Evolutionary conservation across 2,113 vertebrate species (phyloP).

Genomic region (Phoenicopterus ruber): DNA sequence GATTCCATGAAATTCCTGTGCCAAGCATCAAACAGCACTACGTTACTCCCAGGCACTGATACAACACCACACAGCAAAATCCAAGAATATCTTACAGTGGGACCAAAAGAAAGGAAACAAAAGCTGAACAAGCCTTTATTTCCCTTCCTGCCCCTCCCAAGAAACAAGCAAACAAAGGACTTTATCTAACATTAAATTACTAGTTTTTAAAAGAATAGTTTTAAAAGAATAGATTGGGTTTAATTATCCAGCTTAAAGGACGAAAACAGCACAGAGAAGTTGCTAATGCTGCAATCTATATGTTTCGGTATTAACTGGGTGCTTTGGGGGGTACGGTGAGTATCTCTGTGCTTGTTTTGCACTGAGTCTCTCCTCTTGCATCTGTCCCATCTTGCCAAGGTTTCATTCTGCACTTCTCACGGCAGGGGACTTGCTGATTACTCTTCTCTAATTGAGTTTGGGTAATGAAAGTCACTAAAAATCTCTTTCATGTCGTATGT

Average conservation of each 20-base stretch:
- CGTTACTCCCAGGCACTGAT: background rate
- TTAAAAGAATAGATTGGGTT: background rate
- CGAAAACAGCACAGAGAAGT: background rate
- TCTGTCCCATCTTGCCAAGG: background rate
- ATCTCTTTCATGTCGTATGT: background rate
- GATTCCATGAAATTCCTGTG: background rate
- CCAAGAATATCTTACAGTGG: background rate
- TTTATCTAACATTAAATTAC: background rate
- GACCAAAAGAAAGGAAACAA: background rate
- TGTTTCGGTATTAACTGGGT: background rate
- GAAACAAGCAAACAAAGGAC: background rate
- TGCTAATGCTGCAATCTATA: background rate
- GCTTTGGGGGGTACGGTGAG: background rate
- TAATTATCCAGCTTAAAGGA: background rate
- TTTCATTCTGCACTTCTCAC: background rate
- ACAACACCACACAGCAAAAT: background rate
- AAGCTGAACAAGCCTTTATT: background rate
- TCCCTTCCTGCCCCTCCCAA: background rate
- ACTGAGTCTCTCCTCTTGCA: background rate
- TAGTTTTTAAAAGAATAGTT: background rate
- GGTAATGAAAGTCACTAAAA: constrained; percentile 14
- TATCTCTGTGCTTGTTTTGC: background rate
- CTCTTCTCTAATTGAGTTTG: background rate
- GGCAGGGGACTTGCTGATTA: background rate
- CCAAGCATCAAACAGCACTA: background rate